phyloP scores from a whole-genome alignment of 2,888 invertebrate genomes.

The Poecilus cupreus region DNA sequence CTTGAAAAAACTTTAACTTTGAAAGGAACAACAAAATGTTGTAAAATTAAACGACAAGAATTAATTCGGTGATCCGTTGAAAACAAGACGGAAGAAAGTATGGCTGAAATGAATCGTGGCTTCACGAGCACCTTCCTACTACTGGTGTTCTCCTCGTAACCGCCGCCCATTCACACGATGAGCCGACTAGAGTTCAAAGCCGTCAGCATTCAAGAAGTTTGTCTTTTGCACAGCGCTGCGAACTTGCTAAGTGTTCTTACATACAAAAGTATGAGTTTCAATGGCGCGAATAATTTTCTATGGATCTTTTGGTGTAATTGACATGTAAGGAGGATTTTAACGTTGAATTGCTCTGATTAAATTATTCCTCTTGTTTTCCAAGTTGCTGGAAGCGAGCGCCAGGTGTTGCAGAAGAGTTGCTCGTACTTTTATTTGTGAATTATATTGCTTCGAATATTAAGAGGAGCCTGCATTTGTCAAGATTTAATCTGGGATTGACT shows the following conservation, averaged over 20 bases:
- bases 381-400: too few relatives aligned
- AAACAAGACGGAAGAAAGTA: too few relatives aligned
- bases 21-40: too few relatives aligned
- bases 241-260: conserved; percentile 43
- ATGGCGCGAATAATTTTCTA: conserved; percentile 54
- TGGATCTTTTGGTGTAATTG: conserved; percentile 38
- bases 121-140: not conserved
- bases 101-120: not conserved
- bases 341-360: conserved; percentile 37
- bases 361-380: conserved; percentile 26
- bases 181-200: not conserved
- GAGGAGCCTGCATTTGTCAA: too few relatives aligned
- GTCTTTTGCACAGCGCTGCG: conserved; percentile 33
- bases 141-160: not conserved
- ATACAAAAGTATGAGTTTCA: conserved; percentile 53
- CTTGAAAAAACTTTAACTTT: too few relatives aligned
- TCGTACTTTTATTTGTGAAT: too few relatives aligned
- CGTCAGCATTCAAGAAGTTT: conserved; percentile 45
- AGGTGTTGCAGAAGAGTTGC: too few relatives aligned
- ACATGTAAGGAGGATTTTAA: conserved; percentile 40
- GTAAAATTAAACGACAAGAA: too few relatives aligned
- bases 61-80: too few relatives aligned
- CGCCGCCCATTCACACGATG: not conserved
- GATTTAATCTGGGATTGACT: too few relatives aligned
- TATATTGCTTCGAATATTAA: too few relatives aligned